Base-by-base conservation (phyloP, 1,140 invertebrate species). In the Ceratina australensis region DNA sequence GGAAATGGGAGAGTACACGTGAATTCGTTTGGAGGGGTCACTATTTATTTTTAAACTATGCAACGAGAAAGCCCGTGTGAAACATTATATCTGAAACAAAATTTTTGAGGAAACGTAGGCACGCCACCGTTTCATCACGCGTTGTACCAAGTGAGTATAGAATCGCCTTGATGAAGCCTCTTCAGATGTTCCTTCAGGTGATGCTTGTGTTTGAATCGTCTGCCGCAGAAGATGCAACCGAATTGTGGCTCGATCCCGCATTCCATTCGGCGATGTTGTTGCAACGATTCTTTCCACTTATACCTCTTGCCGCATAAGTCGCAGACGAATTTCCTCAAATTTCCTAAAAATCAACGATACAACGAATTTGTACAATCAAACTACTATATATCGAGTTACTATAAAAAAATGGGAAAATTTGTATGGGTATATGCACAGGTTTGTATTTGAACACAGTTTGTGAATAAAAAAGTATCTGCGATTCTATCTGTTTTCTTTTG, bases 171-270 rank as follows among this genome's bases (percentile, higher is more conserved):
- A n/a, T 60, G 76, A 15, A 28, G 60, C 12, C 68, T 65, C 59
- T 59, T 78, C 24, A 65, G 57, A 73, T 92, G 91, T 60, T 88
- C 89, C 22, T 80, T 61, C 18, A 92, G 59, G 56, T 89, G 86
- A 60, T 91, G 90, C 28, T 89, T 87, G 67, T 85, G 80, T 18
- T 85, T 87, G 74, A 91, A 89, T 59, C 79, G 73, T 81, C 83
- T 81, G 28, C 84, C 83, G 76, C 92, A 93, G 65, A 88, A 87
- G 47, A 80, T 65, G 67, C 92, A 93, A n/a, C 86, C 69, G 81
- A 92, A 92, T 73, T 82, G 87, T 24, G 90, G 91, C 68, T 90
- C 87, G 82, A 92, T 92, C 68, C 90, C 91, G 82, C 92, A 93
- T 75, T 90, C 89, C 72, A 90, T 89, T 42, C 89, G 90, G 73